These are phyloP conservation scores for Pterostichus madidus DNA, from an alignment of 2,888 invertebrate species.

Conservation along the genomic window DNA sequence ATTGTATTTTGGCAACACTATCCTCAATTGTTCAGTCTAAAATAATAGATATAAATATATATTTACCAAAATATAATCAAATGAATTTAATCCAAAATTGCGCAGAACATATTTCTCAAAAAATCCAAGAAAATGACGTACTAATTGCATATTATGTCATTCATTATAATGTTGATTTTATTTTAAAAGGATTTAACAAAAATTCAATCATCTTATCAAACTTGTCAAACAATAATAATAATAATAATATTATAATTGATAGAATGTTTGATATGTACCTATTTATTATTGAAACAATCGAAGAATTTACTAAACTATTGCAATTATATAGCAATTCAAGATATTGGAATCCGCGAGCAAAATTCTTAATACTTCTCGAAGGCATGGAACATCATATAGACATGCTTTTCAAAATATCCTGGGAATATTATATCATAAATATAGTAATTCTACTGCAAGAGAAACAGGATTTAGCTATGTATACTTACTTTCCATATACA, in stretches of 20 bases:
- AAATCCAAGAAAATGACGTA: no score
- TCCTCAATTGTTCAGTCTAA: neutral
- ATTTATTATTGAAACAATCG: neutral
- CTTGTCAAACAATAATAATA: no score
- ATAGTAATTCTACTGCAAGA: neutral
- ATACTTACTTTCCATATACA: slow-evolving; percentile 11
- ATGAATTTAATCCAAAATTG: neutral
- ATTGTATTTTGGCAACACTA: neutral
- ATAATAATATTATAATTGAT: no score
- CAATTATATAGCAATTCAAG: neutral
- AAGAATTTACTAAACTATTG: neutral
- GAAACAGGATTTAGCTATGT: neutral
- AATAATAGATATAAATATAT: no score
- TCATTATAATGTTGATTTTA: no score
- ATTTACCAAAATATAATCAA: neutral
- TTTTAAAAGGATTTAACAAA: no score
- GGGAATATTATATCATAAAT: slow-evolving; percentile 31
- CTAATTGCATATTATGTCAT: no score
- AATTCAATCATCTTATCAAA: no score
- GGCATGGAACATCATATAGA: neutral
- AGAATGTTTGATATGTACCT: neutral
- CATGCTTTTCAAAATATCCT: neutral
- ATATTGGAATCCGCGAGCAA: slow-evolving; percentile 20
- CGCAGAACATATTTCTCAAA: neutral
- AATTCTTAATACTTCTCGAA: neutral